Percentiles rank a stretch among this genome's conserved stretches.
phyloP scores from a whole-genome alignment of 2,888 invertebrate species.

The Chironomus tentans region DNA sequence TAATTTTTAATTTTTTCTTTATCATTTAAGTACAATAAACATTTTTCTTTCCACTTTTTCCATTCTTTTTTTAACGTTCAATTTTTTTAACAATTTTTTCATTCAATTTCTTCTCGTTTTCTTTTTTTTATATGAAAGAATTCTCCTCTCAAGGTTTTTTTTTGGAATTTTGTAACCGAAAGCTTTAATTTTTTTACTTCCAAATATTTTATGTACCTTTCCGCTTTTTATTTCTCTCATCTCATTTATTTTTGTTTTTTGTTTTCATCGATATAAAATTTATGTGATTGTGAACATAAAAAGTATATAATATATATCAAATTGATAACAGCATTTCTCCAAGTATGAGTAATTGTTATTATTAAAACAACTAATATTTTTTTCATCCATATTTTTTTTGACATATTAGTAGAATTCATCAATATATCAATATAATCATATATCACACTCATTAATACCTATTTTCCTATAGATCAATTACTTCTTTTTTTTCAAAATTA shows the following conservation, averaged over 20 bases:
- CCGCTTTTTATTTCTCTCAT: background rate
- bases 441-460: background rate
- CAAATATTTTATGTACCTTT: no score
- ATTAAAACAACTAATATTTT: constrained; percentile 6
- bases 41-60: background rate
- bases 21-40: background rate
- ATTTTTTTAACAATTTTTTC: background rate
- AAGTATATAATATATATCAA: constrained; percentile 10
- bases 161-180: no score
- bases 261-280: background rate
- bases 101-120: background rate
- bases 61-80: background rate
- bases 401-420: background rate
- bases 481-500: no score
- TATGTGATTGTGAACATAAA: constrained; percentile 1
- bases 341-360: constrained; percentile 1
- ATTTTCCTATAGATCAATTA: background rate
- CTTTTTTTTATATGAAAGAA: no score
- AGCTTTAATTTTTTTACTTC: no score
- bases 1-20: background rate
- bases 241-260: background rate
- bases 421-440: background rate
- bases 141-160: no score
- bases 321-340: constrained; percentile 4
- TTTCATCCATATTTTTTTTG: background rate